A percentile compares a stretch with the other conserved stretches of the same genome.
phyloP scores from a whole-genome alignment of 2,888 invertebrate genomes.

The Ophion ventricosus region DNA sequence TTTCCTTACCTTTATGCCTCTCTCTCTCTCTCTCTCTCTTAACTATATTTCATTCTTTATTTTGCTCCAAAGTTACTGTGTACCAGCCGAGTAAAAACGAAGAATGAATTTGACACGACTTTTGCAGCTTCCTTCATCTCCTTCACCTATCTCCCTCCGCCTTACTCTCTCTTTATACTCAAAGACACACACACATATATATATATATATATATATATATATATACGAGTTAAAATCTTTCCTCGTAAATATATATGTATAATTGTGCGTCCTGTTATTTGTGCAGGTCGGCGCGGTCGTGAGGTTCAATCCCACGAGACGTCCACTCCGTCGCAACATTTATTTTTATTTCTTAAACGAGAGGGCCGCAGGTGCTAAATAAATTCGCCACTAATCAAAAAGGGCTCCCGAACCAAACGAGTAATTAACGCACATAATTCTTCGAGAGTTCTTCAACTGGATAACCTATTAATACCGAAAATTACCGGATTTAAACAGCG shows the following conservation, averaged over 20 bases:
- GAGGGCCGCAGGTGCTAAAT: slow-evolving; percentile 74
- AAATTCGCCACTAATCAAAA: slow-evolving; percentile 76
- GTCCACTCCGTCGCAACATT: slow-evolving; percentile 41
- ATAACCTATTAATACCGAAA: slow-evolving; percentile 59
- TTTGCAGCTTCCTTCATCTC: slow-evolving; percentile 12
- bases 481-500: slow-evolving; percentile 9
- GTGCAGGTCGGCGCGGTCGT: slow-evolving; percentile 36
- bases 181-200: neutral
- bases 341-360: slow-evolving; percentile 41
- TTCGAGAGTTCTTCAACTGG: slow-evolving; percentile 68
- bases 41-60: slow-evolving; percentile 25
- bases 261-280: slow-evolving; percentile 27
- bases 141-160: neutral
- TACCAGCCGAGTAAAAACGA: slow-evolving; percentile 30
- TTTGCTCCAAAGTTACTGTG: slow-evolving; percentile 8
- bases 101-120: slow-evolving; percentile 47
- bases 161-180: neutral
- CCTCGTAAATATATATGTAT: neutral
- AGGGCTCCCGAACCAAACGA: slow-evolving; percentile 73
- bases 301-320: slow-evolving; percentile 51
- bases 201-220: too few relatives aligned
- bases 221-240: too few relatives aligned
- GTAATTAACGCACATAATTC: slow-evolving; percentile 79
- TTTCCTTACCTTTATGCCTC: neutral
- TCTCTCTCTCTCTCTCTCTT: slow-evolving; percentile 10